These are phyloP conservation scores for Apotomis capreana DNA, from an alignment of 2,888 invertebrate genomes.

Conservation along the genomic window DNA sequence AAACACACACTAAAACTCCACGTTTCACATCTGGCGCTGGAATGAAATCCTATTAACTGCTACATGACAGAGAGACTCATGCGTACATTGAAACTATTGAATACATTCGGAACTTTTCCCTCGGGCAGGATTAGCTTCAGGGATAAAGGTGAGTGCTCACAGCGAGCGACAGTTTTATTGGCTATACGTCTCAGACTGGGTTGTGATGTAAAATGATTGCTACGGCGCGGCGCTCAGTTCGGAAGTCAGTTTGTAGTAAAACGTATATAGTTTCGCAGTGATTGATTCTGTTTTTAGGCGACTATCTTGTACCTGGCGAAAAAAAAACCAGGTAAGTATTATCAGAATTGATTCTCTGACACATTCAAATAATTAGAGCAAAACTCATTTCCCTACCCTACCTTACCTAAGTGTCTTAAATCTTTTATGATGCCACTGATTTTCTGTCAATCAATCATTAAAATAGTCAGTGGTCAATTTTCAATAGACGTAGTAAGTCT, in stretches of 20 bases:
- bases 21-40: conserved; percentile 27
- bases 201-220: conserved; percentile 56
- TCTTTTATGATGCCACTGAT: too few relatives aligned
- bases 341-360: too few relatives aligned
- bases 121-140: conserved; percentile 50
- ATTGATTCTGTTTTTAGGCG: too few relatives aligned
- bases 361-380: too few relatives aligned
- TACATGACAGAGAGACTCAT: conserved; percentile 30
- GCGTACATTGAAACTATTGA: conserved; percentile 36
- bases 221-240: conserved; percentile 11
- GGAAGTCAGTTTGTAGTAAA: not conserved
- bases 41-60: conserved; percentile 37
- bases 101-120: conserved; percentile 45
- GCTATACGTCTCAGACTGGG: conserved; percentile 51
- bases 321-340: too few relatives aligned
- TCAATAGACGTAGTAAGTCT: too few relatives aligned
- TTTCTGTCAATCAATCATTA: too few relatives aligned
- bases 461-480: too few relatives aligned
- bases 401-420: too few relatives aligned
- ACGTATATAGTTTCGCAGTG: not conserved
- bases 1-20: conserved; percentile 32
- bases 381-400: too few relatives aligned
- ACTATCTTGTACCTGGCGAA: too few relatives aligned
- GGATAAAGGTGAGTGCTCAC: conserved; percentile 53
- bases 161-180: conserved; percentile 55